Base-by-base conservation (phyloP, 2,797 vertebrate species). In the Rhinella marina region DNA sequence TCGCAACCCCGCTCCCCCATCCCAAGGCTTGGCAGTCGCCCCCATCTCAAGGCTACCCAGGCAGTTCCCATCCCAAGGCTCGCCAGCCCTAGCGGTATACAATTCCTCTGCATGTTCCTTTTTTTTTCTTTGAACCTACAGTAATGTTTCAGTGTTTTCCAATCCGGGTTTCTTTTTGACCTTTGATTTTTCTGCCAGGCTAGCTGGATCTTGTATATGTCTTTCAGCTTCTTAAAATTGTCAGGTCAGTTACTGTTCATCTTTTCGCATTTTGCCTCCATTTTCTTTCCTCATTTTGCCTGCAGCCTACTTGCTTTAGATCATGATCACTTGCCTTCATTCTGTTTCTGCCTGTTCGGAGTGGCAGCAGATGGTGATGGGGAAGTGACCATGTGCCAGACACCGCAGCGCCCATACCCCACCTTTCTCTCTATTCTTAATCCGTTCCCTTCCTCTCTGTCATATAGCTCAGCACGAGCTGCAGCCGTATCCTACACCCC, bases 321-420 rank as follows among this genome's bases (percentile, higher is more conserved):
- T 83, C 72, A 32, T 17, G 32, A 64, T 81, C 27, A 70, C 50
- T 50, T 78, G 56, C 59, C 25, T 25, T 32, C 32, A 14, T 52
- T 82, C 16, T 19, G 14, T 81, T 52, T 54, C 23, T 50, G 25
- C 52, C 82, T 84, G 27, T 25, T 85, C 32, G n/a, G 62, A 88
- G 75, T 85, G 82, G 75, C 82, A 88, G 87, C 87, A 88, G 87
- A 88, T 88, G 87, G 87, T 48, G 75, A 80, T 81, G 64, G 76
- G 79, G 84, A 88, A 81, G 54, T 88, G 82, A 88, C 75, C 32
- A 48, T 88, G 76, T 88, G 87, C 87, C 87, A 88, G 87, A 88
- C 76, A 27, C 76, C 70, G 54, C 82, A 79, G 61, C 79, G 62
- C 75, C 75, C 82, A 52, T 32, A 76, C 87, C 87, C 76, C 56